Base-by-base conservation (phyloP, 2,888 invertebrate species). In the Orthosia incerta region DNA sequence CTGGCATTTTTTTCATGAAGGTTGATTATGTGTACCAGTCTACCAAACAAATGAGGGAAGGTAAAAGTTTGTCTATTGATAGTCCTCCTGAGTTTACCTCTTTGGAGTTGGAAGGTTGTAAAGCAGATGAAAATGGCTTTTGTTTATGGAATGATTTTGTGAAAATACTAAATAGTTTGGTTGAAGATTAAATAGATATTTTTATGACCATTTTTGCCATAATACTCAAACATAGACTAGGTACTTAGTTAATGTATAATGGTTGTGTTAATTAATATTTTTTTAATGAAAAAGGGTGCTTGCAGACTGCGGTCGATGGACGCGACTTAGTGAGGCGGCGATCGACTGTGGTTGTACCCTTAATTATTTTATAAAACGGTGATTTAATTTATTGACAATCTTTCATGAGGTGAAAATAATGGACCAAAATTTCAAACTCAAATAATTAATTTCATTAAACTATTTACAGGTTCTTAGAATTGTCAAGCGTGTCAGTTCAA, bases 21-120 rank as follows among this genome's bases (percentile, higher is more conserved):
- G 85, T 95, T 23, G 85, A 94, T 73, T 96, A 93, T 87, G 90
- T 96, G 0, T 96, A 96, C 80, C 94, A 93, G 73, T 87, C 89
- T 39, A 91, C 90, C 0, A 78, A 90, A 15, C 93, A 94, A 66
- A 87, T 96, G 84, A 92, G 96, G 60, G 74, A 90, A n/a, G 91
- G 90, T 12, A 67, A 69, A 0, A 80, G 71, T 15, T 84, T 96
- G 55, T 90, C 90, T 64, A 74, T 93, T 39, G 82, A 85, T 2
- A 88, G 89, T 61, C 95, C 94, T 11, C 96, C 96, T 0, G 84
- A 90, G 51, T 91, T 91, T 69, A 79, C 88, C 13, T 60, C 79
- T 0, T 85, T 96, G 46, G 89, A 94, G 70, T 88, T 96, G 51
- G 85, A 90, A 50, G 84, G 83, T 26, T 96, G 95, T 87, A 73